Base-by-base conservation (phyloP, 37 sponge, comb jelly and placozoan species). In the Agelas oroides region DNA sequence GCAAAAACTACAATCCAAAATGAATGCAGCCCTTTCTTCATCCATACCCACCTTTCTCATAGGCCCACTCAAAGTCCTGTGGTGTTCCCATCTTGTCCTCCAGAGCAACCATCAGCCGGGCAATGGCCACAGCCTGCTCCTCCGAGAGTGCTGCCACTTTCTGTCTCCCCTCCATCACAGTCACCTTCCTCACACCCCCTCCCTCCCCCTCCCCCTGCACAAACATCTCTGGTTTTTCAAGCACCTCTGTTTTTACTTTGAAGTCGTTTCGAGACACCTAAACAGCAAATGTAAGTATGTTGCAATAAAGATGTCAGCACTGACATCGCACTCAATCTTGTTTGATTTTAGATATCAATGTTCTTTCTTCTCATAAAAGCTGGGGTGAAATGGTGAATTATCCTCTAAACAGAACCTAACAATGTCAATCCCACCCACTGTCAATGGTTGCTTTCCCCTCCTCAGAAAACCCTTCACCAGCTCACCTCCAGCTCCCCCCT, bases 51-150 rank as follows among this genome's bases (percentile, higher is more conserved):
- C 90, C 92, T 19, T 65, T 73, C 62, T 95, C 95, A 19, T 82
- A 53, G 27, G 58, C 95, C 92, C 92, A 95, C 62, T 95, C 95
- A 76, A 95, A 91, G 87, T 95, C 95, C 59, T 92, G 95, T 14
- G 95, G 95, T 20, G 17, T 75, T n/a, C 90, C 90, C 79, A 89
- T 53, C 46, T 77, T 61, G 32, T 82, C 82, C 76, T 95, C 95
- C 76, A 95, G 38, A 0, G 55, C 60, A 0, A 87, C 40, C 62
- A 95, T n/a, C 34, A 95, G 62, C n/a, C 40, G 53, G n/a, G 87
- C 86, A 63, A 95, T 92, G 39, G 64, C 76, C 24, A 59, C 60
- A 52, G 90, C 95, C 69, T 81, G 71, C 0, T 85, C 84, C 54
- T 92, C 84, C 0, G 83, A 72, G 32, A 95, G 76, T 21, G 85